Conservation (phyloP, 1,140 invertebrate species). For the Bombus difficillimus region DNA sequence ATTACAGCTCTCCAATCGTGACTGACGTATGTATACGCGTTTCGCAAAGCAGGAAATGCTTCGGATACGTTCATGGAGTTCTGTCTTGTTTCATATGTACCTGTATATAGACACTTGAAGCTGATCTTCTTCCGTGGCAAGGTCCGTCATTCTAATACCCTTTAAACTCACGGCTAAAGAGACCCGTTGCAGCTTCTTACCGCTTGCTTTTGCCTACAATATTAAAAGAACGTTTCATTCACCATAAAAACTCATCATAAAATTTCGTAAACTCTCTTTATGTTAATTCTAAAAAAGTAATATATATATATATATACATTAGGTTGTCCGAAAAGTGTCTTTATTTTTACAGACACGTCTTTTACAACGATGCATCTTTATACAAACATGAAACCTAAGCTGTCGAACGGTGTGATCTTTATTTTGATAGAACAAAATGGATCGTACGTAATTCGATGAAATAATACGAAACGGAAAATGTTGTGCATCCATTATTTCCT, state of each 20-base stretch:
- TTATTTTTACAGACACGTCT: no score
- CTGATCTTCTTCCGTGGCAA: conserved; percentile 87
- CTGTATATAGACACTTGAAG: conserved; percentile 93
- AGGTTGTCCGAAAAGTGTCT: no score
- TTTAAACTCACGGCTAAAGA: conserved; percentile 88
- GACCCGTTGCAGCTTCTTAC: conserved; percentile 89
- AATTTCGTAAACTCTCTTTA: no score
- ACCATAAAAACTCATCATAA: not conserved
- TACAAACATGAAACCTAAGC: no score
- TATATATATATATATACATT: no score
- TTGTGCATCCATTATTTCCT: no score
- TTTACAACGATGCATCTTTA: no score
- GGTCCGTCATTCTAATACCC: conserved; percentile 89
- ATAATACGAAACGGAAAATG: no score
- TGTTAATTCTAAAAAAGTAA: no score
- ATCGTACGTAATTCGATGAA: no score
- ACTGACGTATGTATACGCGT: not conserved
- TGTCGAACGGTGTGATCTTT: no score
- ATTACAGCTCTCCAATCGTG: conserved; percentile 47
- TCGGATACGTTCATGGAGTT: not conserved
- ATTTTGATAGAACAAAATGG: no score
- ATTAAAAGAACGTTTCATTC: conserved; percentile 8
- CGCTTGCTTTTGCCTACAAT: conserved; percentile 85
- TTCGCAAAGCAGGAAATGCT: conserved; percentile 23
- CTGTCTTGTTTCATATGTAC: conserved; percentile 78